Evolutionary conservation across 2,888 invertebrate genomes (phyloP).

Genomic region (Alentia gelatinosa): DNA sequence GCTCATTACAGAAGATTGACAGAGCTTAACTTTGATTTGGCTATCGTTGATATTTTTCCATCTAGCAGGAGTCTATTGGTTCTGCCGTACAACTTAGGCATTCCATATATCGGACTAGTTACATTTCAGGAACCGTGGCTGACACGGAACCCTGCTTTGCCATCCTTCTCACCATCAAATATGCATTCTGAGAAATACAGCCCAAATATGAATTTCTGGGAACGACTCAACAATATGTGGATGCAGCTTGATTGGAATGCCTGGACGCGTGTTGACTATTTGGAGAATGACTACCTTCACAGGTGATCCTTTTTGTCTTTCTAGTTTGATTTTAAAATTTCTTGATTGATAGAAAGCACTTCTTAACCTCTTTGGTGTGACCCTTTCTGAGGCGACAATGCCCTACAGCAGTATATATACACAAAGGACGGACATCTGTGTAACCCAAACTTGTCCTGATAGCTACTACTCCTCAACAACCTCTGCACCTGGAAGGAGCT

Average conservation of each 20-base stretch:
- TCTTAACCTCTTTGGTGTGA: too few species aligned
- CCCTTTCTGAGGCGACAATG: too few species aligned
- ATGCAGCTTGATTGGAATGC: conserved; percentile 51
- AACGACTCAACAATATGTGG: conserved; percentile 55
- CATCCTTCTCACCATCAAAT: conserved; percentile 59
- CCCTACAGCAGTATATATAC: too few species aligned
- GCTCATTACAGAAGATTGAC: not conserved
- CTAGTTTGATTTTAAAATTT: too few species aligned
- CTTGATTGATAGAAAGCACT: too few species aligned
- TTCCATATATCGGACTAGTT: conserved; percentile 57
- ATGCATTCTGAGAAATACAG: not conserved
- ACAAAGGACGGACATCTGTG: too few species aligned
- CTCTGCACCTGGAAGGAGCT: too few species aligned
- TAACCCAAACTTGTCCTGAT: too few species aligned
- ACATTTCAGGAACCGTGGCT: conserved; percentile 62
- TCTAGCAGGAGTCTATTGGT: not conserved
- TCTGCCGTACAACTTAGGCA: not conserved
- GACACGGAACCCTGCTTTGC: conserved; percentile 57
- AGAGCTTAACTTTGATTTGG: not conserved
- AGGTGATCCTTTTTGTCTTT: not conserved
- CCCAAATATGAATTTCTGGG: conserved; percentile 57
- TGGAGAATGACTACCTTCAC: conserved; percentile 24
- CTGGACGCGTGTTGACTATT: conserved; percentile 20
- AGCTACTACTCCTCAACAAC: too few species aligned
- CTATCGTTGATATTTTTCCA: not conserved